Evolutionary conservation across 2,113 vertebrate genomes (phyloP), one percentile per base, ranked within the genome.

Genomic region (Lagopus leucura): DNA sequence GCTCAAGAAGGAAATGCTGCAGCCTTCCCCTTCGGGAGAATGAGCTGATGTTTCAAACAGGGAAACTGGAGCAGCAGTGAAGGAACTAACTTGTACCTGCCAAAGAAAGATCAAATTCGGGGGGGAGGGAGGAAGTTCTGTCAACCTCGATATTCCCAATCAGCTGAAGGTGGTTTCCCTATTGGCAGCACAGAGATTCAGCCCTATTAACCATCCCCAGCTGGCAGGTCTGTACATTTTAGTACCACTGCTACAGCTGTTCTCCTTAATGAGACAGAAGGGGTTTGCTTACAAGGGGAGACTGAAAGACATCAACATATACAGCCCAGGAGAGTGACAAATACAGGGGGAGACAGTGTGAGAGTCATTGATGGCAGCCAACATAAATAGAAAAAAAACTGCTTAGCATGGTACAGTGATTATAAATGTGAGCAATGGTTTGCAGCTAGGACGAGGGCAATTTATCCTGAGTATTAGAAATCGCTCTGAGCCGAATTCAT

Each of bases 71-170:
- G 97, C 97, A 10, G 97, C 92, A 4, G 95, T 95, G 91, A 98
- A 98, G 94, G 78, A 95, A 89, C 98, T 93, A 50, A 94, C 97
- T 69, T 92, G 93, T 86, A 98, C 97, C 98, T 99, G 94, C 36
- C 94, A 70, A 64, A 54, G 38, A 24, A 2, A 64, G 28, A 45
- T 20, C 75, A 28, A 22, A 55, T 22, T 42, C 38, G 45, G 36
- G 19, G 43, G 10, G 7, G 12, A 3, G 4, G 12, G 38, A 48
- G 13, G 11, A 18, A 4, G 3, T 30, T 74, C 6, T 43, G 34
- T 42, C 48, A 80, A 43, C 82, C 75, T 79, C 82, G 54, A 65
- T 30, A 79, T 76, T 50, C 74, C 54, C 54, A 36, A 15, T 14
- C 43, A 78, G 73, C 50, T 50, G 36, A 66, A 58, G 55, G 78